These are phyloP conservation scores for Romanogobio albipinnatus DNA, from an alignment of 2,113 vertebrate species.

Conservation along the genomic window DNA sequence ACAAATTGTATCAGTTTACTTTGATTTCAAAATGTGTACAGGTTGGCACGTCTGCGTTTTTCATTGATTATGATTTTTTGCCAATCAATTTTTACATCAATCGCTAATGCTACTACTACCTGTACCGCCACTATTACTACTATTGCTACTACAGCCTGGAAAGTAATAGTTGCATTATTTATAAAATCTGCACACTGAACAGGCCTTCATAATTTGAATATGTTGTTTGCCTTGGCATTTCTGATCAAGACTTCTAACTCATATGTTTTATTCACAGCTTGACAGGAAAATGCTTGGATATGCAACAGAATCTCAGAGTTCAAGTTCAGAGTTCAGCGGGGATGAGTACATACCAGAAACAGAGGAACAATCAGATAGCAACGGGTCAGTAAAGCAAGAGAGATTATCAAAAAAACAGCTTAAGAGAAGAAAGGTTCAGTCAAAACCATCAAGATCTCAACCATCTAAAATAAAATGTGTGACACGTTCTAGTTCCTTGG, in stretches of 20 bases:
- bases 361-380: not conserved
- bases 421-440: not conserved
- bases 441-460: not conserved
- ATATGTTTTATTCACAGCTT: not conserved
- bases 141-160: too few species aligned
- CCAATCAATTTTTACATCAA: too few species aligned
- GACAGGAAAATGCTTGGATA: not conserved
- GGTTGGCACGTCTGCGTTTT: too few species aligned
- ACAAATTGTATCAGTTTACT: too few species aligned
- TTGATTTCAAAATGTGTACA: too few species aligned
- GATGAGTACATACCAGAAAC: not conserved
- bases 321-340: not conserved
- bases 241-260: conserved; percentile 6
- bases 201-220: not conserved
- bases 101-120: too few species aligned
- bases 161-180: too few species aligned
- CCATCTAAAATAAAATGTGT: not conserved
- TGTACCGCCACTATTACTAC: too few species aligned
- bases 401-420: not conserved
- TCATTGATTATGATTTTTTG: too few species aligned
- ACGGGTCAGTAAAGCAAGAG: not conserved
- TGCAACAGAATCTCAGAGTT: not conserved
- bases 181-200: too few species aligned
- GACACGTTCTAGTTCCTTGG: not conserved
- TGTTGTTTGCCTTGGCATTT: not conserved